A percentile compares a stretch with the other conserved stretches of the same genome.
Conservation (phyloP, 2,113 vertebrate species). For the Pontoporia blainvillei region DNA sequence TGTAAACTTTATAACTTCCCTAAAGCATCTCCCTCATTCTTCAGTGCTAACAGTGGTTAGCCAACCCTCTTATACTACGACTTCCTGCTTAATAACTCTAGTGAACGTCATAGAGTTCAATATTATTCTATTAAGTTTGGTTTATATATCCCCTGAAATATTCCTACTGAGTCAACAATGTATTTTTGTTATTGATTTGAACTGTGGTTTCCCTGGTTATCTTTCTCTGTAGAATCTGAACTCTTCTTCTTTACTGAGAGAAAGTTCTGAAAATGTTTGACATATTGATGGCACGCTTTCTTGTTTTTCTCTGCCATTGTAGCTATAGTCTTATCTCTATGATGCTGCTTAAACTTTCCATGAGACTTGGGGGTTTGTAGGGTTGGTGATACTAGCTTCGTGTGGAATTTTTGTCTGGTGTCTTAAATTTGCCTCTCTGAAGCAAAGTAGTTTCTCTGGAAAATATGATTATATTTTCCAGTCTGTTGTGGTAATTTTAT, state of each 20-base stretch:
- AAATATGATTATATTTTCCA: neutral
- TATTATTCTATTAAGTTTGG: neutral
- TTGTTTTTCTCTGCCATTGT: neutral
- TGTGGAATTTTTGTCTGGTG: neutral
- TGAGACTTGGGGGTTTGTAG: neutral
- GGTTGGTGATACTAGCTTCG: neutral
- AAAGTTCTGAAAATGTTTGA: slow-evolving; percentile 29
- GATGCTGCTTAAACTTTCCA: slow-evolving; percentile 15
- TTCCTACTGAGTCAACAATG: neutral
- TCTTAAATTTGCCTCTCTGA: neutral
- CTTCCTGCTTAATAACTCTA: neutral
- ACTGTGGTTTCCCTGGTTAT: neutral
- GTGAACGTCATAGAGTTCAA: neutral
- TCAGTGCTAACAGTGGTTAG: neutral
- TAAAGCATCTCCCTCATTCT: neutral
- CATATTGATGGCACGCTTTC: neutral
- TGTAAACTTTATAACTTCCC: neutral
- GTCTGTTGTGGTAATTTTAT: neutral
- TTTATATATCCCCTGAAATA: slow-evolving; percentile 41
- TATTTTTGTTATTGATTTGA: slow-evolving; percentile 41
- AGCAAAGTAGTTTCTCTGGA: neutral
- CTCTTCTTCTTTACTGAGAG: neutral
- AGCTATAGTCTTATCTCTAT: neutral
- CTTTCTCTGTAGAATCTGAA: slow-evolving; percentile 3
- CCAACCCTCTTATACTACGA: neutral